These are phyloP conservation scores for Echinarachnius parma DNA, from an alignment of 53 echinoderm and acorn worm genomes.

Conservation along the genomic window DNA sequence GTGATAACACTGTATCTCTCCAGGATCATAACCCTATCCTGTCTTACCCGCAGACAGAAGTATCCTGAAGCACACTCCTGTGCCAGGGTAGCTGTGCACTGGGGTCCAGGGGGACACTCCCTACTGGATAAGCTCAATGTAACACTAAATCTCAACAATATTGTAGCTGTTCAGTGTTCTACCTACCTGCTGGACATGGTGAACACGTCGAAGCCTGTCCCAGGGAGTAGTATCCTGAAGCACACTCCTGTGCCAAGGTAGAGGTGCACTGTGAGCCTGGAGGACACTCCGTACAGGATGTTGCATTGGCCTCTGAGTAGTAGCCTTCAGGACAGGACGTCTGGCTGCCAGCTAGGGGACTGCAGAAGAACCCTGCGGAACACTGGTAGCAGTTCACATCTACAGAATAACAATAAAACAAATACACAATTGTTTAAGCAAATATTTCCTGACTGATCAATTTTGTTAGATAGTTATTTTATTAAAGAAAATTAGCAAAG, in stretches of 20 bases:
- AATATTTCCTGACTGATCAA: no score
- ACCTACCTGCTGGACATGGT: constrained; percentile 81
- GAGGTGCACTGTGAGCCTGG: constrained; percentile 80
- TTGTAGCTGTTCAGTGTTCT: no score
- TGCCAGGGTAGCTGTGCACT: constrained; percentile 62
- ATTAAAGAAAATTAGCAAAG: no score
- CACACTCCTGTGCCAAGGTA: constrained; percentile 51
- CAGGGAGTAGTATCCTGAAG: constrained; percentile 68
- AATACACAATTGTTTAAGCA: no score
- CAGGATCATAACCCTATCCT: no score
- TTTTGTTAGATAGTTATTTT: no score
- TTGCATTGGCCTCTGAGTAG: constrained; percentile 62
- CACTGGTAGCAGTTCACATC: constrained; percentile 77
- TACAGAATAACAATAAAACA: no score
- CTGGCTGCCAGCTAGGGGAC: constrained; percentile 38
- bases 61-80: constrained; percentile 58
- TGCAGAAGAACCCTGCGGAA: constrained; percentile 80
- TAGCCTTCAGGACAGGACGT: constrained; percentile 64
- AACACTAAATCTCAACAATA: no score
- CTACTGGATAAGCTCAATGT: no score
- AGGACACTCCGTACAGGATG: constrained; percentile 66
- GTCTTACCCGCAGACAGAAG: no score
- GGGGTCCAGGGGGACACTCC: constrained; percentile 76
- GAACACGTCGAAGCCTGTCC: constrained; percentile 65
- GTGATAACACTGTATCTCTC: no score